A percentile compares a stretch with the other conserved stretches of the same genome.
Conservation (phyloP, 1,140 invertebrate genomes). For the Cyphomyrmex costatus region DNA sequence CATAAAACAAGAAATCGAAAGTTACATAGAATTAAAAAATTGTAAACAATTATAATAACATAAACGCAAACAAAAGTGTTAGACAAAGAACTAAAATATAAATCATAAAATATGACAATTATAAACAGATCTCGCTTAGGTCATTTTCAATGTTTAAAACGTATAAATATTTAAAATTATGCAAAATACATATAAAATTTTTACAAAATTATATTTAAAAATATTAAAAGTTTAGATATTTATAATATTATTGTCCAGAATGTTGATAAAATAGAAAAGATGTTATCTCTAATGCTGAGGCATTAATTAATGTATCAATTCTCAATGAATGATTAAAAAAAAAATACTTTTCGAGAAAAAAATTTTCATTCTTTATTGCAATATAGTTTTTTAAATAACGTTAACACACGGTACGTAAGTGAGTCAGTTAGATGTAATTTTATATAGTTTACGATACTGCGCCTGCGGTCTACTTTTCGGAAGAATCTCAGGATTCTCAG, state of each 20-base stretch:
- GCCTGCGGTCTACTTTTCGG: slow-evolving; percentile 12
- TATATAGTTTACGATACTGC: slow-evolving; percentile 13
- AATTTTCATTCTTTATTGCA: not conserved
- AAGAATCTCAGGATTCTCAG: slow-evolving; percentile 45
- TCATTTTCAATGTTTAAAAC: too few relatives aligned
- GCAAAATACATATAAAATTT: too few relatives aligned
- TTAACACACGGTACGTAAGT: not conserved
- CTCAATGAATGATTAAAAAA: not conserved
- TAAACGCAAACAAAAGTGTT: too few relatives aligned
- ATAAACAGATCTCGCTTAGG: too few relatives aligned
- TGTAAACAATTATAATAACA: too few relatives aligned
- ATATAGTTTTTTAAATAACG: not conserved
- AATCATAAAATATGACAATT: too few relatives aligned
- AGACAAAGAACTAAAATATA: too few relatives aligned
- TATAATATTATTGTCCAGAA: not conserved
- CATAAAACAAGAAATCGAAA: too few relatives aligned
- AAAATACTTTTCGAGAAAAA: not conserved
- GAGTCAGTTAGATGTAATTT: not conserved
- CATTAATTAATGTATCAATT: not conserved
- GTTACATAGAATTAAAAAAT: too few relatives aligned
- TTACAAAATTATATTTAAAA: too few relatives aligned
- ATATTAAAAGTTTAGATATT: not conserved
- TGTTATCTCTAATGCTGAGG: not conserved
- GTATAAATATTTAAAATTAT: too few relatives aligned
- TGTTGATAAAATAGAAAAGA: not conserved